Base-by-base conservation (phyloP, 2,888 invertebrate genomes). In the Allygus modestus region DNA sequence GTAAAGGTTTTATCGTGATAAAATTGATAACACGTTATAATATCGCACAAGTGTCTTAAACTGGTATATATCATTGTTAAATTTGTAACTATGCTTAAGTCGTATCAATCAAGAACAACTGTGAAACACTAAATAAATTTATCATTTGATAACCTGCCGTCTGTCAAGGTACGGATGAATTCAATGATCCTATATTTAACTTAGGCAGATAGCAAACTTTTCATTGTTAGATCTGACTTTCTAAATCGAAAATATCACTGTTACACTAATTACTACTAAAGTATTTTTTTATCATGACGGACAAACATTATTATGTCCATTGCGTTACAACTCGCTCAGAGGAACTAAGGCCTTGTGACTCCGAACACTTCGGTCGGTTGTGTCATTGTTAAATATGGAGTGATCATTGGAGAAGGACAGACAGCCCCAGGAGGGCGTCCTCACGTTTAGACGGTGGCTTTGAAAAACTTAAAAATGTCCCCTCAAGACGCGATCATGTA, bases 301-400 rank as follows among this genome's bases (percentile, higher is more conserved):
- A 85, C 15, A 23, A 79, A 5, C 71, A 83, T 12, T 85, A 58
- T n/a, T 46, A 85, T 85, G 85, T 43, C 65, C 15, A 51, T 83
- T 20, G 85, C 83, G 7, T 65, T 85, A 54, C 23, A 79, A 37
- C 73, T 85, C 17, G 85, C 83, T 0, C 71, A 85, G 31, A 83
- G 79, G 46, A 54, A 61, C n/a, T 54, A 79, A 15, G 83, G 83
- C 9, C 28, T 37, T 5, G 83, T 83, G 0, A 65, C 79, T 23
- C 85, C 85, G 5, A 85, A 85, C 65, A 83, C 85, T 0, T 31
- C 79, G 0, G 85, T 85, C 4, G 85, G 85, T 7, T 85, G 85
- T 65, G 83, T 85, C 9, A 61, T 85, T 0, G 83, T 85, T 2
- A 77, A 81, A 37, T 41, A 85, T 23, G 71, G 83, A n/a, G 69